Evolutionary conservation across 1,140 invertebrate species (phyloP), one percentile per base, ranked within the genome.

Genomic region (Globodera rostochiensis): DNA sequence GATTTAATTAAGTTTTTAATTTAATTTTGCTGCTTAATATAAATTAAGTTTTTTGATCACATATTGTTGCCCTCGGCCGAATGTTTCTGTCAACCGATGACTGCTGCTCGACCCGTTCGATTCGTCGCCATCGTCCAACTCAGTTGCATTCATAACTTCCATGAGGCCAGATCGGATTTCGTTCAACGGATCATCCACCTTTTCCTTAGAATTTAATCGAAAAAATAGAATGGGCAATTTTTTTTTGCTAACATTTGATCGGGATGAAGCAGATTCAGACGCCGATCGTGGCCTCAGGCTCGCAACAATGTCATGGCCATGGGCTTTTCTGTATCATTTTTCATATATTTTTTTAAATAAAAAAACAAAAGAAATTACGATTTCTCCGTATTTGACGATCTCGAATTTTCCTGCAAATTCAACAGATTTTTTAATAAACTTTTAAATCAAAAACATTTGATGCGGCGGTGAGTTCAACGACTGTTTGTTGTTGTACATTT

Each of bases 161-260:
- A 71, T 71, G 13, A 71, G 69, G 5, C 69, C 69, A 21, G 9
- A 15, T 36, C 69, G 69, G 19, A 71, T 71, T 71, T 71, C 69
- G 25, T 47, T 19, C 4, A 71, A 21, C 69, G 69, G 69, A 19
- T 71, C 69, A 9, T 71, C 69, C 11, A 71, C 25, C 69, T 71
- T 71, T 71, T 71, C 25, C 36, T 47, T 15, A 53, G 50, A 53
- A 53, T 53, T 53, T 60, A 15, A 36, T 36, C 36, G n/a, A 36
- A 36, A 36, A 36, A 36, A 6, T 60, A 60, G n/a, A 19, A 60
- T 19, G n/a, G 5, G 0, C 0, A 64, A 25, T 25, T 64, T 64
- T 64, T 64, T 19, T 9, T 53, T 11, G 15, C 57, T 64, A 64
- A 64, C 57, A 64, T 64, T 64, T 19, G 57, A 64, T 64, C 19